Percentiles rank a stretch among this genome's conserved stretches.
These are phyloP conservation scores for Allygus modestus DNA, from an alignment of 2,888 invertebrate genomes.

Conservation along the genomic window DNA sequence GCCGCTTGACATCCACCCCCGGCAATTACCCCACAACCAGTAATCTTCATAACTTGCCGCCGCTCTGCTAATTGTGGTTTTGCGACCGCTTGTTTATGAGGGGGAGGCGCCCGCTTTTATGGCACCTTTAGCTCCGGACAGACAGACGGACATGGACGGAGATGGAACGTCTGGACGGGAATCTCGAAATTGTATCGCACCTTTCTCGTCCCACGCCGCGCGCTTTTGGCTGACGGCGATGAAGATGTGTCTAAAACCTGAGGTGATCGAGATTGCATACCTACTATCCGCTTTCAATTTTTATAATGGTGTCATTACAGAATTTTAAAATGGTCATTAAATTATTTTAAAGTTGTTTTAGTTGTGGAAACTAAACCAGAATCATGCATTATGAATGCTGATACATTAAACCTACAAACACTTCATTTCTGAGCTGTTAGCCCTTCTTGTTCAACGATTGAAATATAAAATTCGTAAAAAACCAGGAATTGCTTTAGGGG, in stretches of 20 bases:
- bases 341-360: too few species aligned
- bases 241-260: not conserved
- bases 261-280: too few species aligned
- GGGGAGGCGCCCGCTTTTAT: slow-evolving; percentile 61
- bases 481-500: too few species aligned
- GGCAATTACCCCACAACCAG: slow-evolving; percentile 63
- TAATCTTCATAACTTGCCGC: slow-evolving; percentile 69
- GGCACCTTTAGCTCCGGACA: slow-evolving; percentile 44
- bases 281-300: too few species aligned
- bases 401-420: too few species aligned
- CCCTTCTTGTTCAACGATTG: too few species aligned
- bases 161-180: not conserved
- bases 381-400: too few species aligned
- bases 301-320: too few species aligned
- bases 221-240: not conserved
- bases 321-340: too few species aligned
- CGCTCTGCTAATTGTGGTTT: slow-evolving; percentile 60
- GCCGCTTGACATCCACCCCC: slow-evolving; percentile 64
- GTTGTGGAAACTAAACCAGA: too few species aligned
- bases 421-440: too few species aligned
- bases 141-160: not conserved
- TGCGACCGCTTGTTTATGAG: slow-evolving; percentile 63
- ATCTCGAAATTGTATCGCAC: slow-evolving; percentile 19
- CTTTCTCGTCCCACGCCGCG: slow-evolving; percentile 7
- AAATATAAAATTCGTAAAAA: too few species aligned